A percentile compares a stretch with the other conserved stretches of the same genome.
These are phyloP conservation scores for Hycleus phaleratus DNA, from an alignment of 1,140 invertebrate genomes.

Conservation along the genomic window DNA sequence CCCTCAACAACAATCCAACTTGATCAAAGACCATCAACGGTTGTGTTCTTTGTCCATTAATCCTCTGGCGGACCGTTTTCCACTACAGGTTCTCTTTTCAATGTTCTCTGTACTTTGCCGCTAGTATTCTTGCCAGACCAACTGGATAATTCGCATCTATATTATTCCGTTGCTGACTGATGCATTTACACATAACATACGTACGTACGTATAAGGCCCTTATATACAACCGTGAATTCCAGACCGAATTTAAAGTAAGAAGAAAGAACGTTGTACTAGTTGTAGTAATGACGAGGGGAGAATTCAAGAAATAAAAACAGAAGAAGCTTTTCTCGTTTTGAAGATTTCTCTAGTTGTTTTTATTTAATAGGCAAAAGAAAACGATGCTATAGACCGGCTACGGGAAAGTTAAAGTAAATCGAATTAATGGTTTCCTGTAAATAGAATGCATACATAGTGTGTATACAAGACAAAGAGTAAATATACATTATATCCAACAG, in stretches of 20 bases:
- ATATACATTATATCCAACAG: conserved; percentile 13
- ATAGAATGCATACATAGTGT: conserved; percentile 13
- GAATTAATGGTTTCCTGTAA: conserved; percentile 21
- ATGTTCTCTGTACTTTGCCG: conserved; percentile 9
- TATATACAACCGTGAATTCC: no score
- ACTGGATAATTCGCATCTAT: conserved; percentile 11
- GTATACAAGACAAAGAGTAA: conserved; percentile 14
- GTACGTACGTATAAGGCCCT: no score
- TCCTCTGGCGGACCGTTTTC: conserved; percentile 1
- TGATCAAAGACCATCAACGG: no score
- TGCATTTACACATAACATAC: conserved; percentile 5
- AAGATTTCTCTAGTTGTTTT: background rate
- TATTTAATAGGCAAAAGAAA: background rate
- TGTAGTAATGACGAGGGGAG: no score
- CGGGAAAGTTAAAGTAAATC: conserved; percentile 17
- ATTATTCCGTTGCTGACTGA: conserved; percentile 11
- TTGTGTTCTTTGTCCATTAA: conserved; percentile 8
- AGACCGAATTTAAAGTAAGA: no score
- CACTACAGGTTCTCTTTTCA: conserved; percentile 1
- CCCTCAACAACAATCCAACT: no score
- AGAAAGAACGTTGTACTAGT: no score
- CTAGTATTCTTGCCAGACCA: conserved; percentile 10
- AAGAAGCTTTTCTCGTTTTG: no score
- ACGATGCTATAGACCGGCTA: conserved; percentile 10
- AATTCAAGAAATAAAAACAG: no score